Evolutionary conservation across 1,140 invertebrate genomes (phyloP).

Genomic region (Hyposmocoma kahamanoa): DNA sequence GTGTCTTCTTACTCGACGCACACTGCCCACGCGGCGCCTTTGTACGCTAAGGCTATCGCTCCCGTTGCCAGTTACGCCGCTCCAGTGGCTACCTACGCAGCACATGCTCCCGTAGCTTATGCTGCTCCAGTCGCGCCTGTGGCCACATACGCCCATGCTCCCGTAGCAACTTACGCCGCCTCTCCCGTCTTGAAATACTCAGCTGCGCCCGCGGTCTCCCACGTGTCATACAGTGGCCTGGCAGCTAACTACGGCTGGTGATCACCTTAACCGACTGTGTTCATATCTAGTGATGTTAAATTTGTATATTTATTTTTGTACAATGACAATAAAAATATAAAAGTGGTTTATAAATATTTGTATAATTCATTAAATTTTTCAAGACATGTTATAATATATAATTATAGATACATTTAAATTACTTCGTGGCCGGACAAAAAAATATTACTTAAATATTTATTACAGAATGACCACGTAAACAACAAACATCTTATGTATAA

Average conservation of each 20-base stretch:
- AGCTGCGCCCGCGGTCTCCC: slow-evolving; percentile 30
- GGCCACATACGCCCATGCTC: slow-evolving; percentile 19
- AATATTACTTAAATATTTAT: too few species aligned
- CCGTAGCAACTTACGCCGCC: slow-evolving; percentile 24
- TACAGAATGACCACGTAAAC: too few species aligned
- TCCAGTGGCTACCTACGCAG: slow-evolving; percentile 18
- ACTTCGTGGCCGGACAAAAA: too few species aligned
- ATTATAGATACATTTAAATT: too few species aligned
- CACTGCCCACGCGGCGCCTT: slow-evolving; percentile 41
- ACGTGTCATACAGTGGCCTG: slow-evolving; percentile 32
- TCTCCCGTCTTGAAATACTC: slow-evolving; percentile 27
- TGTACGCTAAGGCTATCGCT: slow-evolving; percentile 37
- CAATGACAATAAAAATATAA: slow-evolving; percentile 25
- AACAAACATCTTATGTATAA: too few species aligned
- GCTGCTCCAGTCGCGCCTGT: slow-evolving; percentile 22
- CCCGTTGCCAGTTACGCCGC: slow-evolving; percentile 19
- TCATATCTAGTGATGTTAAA: slow-evolving; percentile 29
- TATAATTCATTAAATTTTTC: too few species aligned
- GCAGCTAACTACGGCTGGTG: slow-evolving; percentile 38
- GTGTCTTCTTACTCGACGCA: slow-evolving; percentile 49
- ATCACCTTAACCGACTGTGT: slow-evolving; percentile 23
- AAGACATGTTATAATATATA: too few species aligned
- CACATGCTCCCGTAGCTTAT: slow-evolving; percentile 16
- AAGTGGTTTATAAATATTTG: not conserved
- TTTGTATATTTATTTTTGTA: slow-evolving; percentile 42